Percentiles rank a stretch among this genome's conserved stretches.
Conservation (phyloP, 1,140 invertebrate genomes). For the Chelonus insularis region DNA sequence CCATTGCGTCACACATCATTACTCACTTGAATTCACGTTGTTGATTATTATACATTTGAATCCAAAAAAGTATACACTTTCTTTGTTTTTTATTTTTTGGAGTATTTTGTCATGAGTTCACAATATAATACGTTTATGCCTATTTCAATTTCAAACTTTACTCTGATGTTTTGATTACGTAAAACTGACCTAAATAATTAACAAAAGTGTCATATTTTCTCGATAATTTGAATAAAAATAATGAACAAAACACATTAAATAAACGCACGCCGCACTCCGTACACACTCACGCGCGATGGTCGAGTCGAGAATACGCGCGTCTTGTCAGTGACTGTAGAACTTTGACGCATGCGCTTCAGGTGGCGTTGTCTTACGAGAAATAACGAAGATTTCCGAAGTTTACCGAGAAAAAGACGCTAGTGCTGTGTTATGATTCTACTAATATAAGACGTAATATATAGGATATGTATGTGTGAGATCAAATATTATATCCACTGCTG, state of each 20-base stretch:
- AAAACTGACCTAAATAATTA: no score
- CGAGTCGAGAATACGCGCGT: slow-evolving; percentile 53
- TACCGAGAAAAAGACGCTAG: slow-evolving; percentile 28
- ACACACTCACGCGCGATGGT: slow-evolving; percentile 52
- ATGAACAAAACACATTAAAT: neutral
- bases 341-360: slow-evolving; percentile 28
- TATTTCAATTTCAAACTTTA: no score
- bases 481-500: no score
- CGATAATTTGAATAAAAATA: neutral
- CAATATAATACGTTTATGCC: no score
- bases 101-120: no score
- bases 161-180: no score
- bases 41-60: neutral
- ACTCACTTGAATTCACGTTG: neutral
- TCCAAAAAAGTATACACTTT: no score
- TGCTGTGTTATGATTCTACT: neutral
- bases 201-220: no score
- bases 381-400: slow-evolving; percentile 29
- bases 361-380: slow-evolving; percentile 26
- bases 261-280: slow-evolving; percentile 26
- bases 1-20: neutral
- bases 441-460: neutral
- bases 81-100: no score
- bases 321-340: slow-evolving; percentile 38
- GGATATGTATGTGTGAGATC: neutral